Conservation (phyloP, 2,888 invertebrate genomes). For the Creontiades dilutus region DNA sequence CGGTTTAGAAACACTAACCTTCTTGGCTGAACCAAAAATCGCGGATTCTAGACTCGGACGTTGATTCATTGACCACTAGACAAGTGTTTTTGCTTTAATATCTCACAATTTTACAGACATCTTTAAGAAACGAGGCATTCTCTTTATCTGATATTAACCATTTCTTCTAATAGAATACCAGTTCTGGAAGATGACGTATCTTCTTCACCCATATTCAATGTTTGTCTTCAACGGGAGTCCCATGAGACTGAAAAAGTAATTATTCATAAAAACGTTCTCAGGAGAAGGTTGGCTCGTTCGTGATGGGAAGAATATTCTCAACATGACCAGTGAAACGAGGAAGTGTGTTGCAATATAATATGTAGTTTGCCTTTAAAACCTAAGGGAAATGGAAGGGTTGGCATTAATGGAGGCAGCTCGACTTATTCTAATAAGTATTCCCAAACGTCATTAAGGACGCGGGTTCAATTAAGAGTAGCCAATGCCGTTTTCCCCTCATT, state of each 20-base stretch:
- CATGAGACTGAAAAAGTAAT: neutral
- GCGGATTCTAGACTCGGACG: too few relatives aligned
- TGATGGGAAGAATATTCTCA: constrained; percentile 31
- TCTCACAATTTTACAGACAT: too few relatives aligned
- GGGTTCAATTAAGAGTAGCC: constrained; percentile 62
- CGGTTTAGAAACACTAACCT: too few relatives aligned
- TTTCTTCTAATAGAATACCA: too few relatives aligned
- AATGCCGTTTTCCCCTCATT: constrained; percentile 46
- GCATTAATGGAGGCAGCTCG: constrained; percentile 57
- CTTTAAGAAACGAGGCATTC: too few relatives aligned
- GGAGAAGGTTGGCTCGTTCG: neutral
- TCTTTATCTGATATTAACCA: too few relatives aligned
- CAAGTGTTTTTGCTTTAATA: too few relatives aligned
- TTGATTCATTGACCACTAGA: too few relatives aligned
- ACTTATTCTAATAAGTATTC: constrained; percentile 71
- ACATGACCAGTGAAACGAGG: constrained; percentile 1
- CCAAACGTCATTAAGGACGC: constrained; percentile 68
- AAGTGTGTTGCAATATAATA: constrained; percentile 57
- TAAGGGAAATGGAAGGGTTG: constrained; percentile 58
- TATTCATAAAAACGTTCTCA: constrained; percentile 19
- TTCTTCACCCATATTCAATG: neutral
- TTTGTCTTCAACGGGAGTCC: neutral
- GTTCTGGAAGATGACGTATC: too few relatives aligned
- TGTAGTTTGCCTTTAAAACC: constrained; percentile 55
- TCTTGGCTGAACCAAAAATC: too few relatives aligned